Base-by-base conservation (phyloP, 2,797 vertebrate species). In the Staurois parvus region DNA sequence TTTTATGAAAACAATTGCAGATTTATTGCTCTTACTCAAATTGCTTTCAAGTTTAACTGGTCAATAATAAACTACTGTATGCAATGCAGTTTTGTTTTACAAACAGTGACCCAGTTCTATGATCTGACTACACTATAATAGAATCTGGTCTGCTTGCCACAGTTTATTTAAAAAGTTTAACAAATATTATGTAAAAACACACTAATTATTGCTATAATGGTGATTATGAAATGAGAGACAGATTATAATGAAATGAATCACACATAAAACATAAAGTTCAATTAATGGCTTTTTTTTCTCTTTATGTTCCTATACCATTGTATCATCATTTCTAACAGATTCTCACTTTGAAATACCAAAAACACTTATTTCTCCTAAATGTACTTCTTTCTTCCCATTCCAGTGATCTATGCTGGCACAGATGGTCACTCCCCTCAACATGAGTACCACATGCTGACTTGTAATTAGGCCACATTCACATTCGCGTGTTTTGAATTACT, bases 11-110 rank as follows among this genome's bases (percentile, higher is more conserved):
- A 84, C 68, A 76, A 21, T 37, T 11, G 29, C 30, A 13, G 28
- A 48, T 84, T 72, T 78, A 84, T 34, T 42, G 34, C 9, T 59
- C 29, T 62, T 72, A 40, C 15, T n/a, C 48, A 75, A 48, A 37
- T 75, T 12, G 28, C 17, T 67, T 62, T 81, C 69, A 30, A 67
- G 56, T 26, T 67, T 75, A 83, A 67, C 29, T 15, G 72, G 37
- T 21, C 59, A 67, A 64, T 74, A 76, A 76, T 76, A 42, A 45
- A 66, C 30, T 59, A 21, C 30, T 81, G 40, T 67, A 29, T 67
- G 40, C 13, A 48, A 76, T 26, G 6, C 1, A 15, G 30, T 37
- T 83, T 32, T 79, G 8, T 67, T 48, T 45, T 26, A 72, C 21
- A 79, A 73, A 66, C 74, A 79, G 9, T 59, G 11, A 45, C 28